A percentile compares a stretch with the other conserved stretches of the same genome.
Conservation (phyloP, 2,797 vertebrate species). For the Champsocephalus gunnari region DNA sequence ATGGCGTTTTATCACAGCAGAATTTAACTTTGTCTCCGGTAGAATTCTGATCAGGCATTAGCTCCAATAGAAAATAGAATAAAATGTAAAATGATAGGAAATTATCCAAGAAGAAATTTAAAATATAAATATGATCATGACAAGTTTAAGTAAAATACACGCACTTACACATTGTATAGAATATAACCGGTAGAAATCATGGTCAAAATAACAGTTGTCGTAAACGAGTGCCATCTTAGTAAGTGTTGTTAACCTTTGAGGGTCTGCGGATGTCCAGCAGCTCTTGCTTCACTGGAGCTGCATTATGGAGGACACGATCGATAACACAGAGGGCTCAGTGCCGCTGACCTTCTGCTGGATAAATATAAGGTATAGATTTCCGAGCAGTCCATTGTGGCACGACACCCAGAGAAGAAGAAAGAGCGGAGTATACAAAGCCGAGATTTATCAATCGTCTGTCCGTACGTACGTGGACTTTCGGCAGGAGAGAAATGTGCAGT, state of each 20-base stretch:
- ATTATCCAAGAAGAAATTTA: no score
- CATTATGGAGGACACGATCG: neutral
- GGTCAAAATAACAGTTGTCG: no score
- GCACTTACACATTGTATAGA: no score
- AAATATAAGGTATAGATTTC: neutral
- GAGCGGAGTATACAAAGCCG: neutral
- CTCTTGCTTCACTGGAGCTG: neutral
- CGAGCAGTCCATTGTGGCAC: constrained; percentile 10
- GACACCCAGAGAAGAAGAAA: constrained; percentile 3
- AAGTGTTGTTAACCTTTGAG: neutral
- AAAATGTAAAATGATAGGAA: no score
- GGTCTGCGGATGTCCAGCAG: neutral
- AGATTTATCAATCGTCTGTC: neutral
- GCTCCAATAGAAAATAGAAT: no score
- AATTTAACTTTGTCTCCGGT: no score
- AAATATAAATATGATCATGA: no score
- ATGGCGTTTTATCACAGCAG: no score
- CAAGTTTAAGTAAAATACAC: no score
- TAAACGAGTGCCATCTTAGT: neutral
- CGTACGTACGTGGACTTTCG: constrained; percentile 2
- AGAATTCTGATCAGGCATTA: no score
- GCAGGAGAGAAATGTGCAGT: constrained; percentile 40
- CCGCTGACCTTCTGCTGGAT: neutral
- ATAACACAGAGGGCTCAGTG: neutral
- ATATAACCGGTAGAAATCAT: no score